These are phyloP conservation scores for Leptodactylus fuscus DNA, from an alignment of 2,113 vertebrate species.

Conservation along the genomic window DNA sequence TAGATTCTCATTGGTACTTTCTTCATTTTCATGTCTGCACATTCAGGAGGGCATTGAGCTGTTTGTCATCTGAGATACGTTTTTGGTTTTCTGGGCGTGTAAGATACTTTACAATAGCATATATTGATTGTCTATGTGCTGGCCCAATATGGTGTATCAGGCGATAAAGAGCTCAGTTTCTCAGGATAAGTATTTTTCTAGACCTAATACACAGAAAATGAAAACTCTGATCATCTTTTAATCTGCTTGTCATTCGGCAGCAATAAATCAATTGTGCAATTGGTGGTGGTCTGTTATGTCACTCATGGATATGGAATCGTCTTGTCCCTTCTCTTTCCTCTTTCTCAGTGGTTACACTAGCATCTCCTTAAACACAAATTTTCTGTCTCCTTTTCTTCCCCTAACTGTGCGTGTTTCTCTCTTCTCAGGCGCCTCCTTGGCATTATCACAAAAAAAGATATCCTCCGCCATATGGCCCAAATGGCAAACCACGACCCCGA, in stretches of 20 bases:
- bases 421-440: slow-evolving; percentile 95
- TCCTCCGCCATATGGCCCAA: slow-evolving; percentile 99
- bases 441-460: slow-evolving; percentile 99
- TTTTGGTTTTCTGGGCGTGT: background rate
- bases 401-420: slow-evolving; percentile 63
- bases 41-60: background rate
- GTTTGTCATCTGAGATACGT: background rate
- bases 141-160: background rate
- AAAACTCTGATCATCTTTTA: background rate
- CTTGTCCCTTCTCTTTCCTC: background rate
- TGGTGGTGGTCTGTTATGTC: slow-evolving; percentile 28
- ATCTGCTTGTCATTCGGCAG: background rate
- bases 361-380: background rate
- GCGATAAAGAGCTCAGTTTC: background rate
- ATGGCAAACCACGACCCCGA: slow-evolving; percentile 98
- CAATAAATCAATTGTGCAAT: background rate
- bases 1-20: slow-evolving; percentile 17
- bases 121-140: background rate
- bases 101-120: background rate
- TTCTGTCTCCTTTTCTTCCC: background rate
- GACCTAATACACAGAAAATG: background rate
- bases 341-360: background rate
- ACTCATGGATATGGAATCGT: background rate
- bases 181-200: background rate
- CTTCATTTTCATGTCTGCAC: slow-evolving; percentile 3